phyloP scores from a whole-genome alignment of 1,140 invertebrate genomes.

The Drosophila guanche region DNA sequence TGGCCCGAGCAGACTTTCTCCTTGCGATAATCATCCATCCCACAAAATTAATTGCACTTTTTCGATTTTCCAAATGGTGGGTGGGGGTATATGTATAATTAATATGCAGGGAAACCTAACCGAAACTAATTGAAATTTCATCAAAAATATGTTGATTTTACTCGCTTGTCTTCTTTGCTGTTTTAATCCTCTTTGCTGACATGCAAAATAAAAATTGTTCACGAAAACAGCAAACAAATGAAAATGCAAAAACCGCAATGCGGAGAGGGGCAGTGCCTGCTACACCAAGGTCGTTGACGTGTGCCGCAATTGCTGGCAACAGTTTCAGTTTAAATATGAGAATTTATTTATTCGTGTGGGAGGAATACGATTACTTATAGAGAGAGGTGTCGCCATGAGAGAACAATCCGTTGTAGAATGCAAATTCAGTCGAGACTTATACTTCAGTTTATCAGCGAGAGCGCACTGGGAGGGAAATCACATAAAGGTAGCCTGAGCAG shows the following conservation, averaged over 20 bases:
- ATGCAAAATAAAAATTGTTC: constrained; percentile 59
- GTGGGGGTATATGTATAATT: constrained; percentile 4
- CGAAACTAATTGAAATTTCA: constrained; percentile 10
- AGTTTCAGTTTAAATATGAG: background rate
- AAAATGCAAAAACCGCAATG: constrained; percentile 39
- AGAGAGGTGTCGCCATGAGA: constrained; percentile 1
- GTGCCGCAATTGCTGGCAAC: constrained; percentile 14
- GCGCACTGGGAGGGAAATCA: too few relatives aligned
- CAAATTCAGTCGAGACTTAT: constrained; percentile 4
- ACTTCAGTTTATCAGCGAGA: too few relatives aligned
- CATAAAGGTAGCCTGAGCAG: too few relatives aligned
- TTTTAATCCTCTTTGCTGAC: constrained; percentile 15
- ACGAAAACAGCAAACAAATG: constrained; percentile 49
- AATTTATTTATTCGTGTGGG: constrained; percentile 15
- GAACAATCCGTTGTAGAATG: constrained; percentile 5
- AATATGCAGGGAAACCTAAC: constrained; percentile 1
- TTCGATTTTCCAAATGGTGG: background rate
- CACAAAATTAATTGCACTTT: constrained; percentile 21
- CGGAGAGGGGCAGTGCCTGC: background rate
- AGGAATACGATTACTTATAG: background rate
- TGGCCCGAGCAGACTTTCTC: constrained; percentile 53
- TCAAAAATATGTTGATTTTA: constrained; percentile 13
- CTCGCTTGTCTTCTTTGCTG: constrained; percentile 1
- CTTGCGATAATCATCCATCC: constrained; percentile 39
- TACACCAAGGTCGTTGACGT: constrained; percentile 46